Conservation (phyloP, 2,888 invertebrate species). For the Nipponacmea schrenckii region DNA sequence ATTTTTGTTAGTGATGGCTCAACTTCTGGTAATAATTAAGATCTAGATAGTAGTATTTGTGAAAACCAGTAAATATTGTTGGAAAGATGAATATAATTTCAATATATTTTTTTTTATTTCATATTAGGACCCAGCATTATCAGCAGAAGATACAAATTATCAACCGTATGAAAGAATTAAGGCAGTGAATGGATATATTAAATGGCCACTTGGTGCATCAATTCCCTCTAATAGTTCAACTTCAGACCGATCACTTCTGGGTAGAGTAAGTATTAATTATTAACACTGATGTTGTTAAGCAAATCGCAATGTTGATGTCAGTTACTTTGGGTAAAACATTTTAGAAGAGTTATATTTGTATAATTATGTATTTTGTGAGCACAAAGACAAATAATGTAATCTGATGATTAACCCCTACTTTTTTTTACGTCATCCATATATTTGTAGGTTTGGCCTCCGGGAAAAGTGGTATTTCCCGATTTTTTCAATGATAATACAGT, state of each 20-base stretch:
- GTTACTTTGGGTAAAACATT: not conserved
- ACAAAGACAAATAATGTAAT: not conserved
- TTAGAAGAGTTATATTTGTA: no score
- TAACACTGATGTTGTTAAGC: no score
- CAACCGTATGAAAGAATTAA: slow-evolving; percentile 54
- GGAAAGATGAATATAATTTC: no score
- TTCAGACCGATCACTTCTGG: slow-evolving; percentile 47
- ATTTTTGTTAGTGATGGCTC: no score
- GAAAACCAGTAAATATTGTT: no score
- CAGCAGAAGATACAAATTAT: slow-evolving; percentile 52
- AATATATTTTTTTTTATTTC: not conserved
- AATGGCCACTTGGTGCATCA: slow-evolving; percentile 49
- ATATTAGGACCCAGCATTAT: slow-evolving; percentile 54
- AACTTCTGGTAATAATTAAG: no score
- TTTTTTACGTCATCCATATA: not conserved
- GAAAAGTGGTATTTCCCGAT: slow-evolving; percentile 60
- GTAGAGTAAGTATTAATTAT: slow-evolving; percentile 47
- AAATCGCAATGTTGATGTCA: not conserved
- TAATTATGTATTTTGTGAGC: not conserved
- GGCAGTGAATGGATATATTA: slow-evolving; percentile 51
- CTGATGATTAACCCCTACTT: no score
- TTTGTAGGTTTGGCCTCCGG: slow-evolving; percentile 59
- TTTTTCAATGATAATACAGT: slow-evolving; percentile 53
- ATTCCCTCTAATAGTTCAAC: slow-evolving; percentile 44
- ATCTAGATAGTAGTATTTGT: no score